phyloP scores from a whole-genome alignment of 2,888 invertebrate species.

The Creontiades dilutus region DNA sequence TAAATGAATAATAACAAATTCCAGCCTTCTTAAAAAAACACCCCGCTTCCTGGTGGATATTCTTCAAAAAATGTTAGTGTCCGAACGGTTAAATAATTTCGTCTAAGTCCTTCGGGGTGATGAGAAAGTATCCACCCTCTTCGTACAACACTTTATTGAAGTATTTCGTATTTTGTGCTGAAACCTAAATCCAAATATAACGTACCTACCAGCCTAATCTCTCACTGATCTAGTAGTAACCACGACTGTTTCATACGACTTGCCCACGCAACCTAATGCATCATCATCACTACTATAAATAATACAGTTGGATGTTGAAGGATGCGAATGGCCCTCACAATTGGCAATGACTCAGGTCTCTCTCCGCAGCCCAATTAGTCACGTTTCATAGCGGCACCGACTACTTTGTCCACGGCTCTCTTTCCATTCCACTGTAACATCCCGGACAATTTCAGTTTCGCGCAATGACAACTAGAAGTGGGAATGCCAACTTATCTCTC shows the following conservation, averaged over 20 bases:
- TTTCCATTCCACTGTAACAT: neutral
- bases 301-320: slow-evolving; percentile 27
- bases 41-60: too few relatives aligned
- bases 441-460: neutral
- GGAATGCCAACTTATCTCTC: neutral
- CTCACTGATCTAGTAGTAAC: neutral
- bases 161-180: too few relatives aligned
- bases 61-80: too few relatives aligned
- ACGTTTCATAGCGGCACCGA: neutral
- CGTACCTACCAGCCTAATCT: too few relatives aligned
- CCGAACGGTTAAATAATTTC: too few relatives aligned
- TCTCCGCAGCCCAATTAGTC: slow-evolving; percentile 17
- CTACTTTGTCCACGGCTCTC: slow-evolving; percentile 18
- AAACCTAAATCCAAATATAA: too few relatives aligned
- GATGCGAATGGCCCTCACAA: slow-evolving; percentile 23
- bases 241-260: neutral
- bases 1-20: too few relatives aligned
- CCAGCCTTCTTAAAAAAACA: too few relatives aligned
- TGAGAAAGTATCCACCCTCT: too few relatives aligned
- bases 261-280: neutral
- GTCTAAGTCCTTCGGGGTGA: too few relatives aligned
- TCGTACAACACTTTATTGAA: too few relatives aligned
- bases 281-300: slow-evolving; percentile 27
- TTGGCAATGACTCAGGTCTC: slow-evolving; percentile 24
- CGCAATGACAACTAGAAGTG: neutral